phyloP scores from a whole-genome alignment of 2,797 vertebrate species.

The Tragelaphus eurycerus region DNA sequence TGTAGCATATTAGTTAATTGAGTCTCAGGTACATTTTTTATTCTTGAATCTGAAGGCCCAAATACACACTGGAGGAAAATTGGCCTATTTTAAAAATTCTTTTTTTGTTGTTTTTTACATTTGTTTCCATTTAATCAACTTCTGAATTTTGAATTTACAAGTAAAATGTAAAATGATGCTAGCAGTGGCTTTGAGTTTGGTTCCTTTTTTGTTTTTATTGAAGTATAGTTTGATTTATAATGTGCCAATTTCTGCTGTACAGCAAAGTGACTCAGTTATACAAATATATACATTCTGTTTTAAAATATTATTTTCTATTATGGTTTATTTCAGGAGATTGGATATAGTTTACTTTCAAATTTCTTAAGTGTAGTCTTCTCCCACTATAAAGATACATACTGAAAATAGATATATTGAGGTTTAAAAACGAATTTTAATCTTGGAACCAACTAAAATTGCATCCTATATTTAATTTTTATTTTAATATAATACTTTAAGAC shows the following conservation, averaged over 20 bases:
- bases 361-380: slow-evolving; percentile 31
- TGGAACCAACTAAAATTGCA: slow-evolving; percentile 8
- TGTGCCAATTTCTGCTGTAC: not conserved
- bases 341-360: slow-evolving; percentile 8
- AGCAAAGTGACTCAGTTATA: not conserved
- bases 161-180: not conserved
- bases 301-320: not conserved
- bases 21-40: slow-evolving; percentile 30
- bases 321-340: not conserved
- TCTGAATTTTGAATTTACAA: not conserved
- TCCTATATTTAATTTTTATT: slow-evolving; percentile 39
- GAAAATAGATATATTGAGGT: slow-evolving; percentile 17
- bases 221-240: not conserved
- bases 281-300: not conserved
- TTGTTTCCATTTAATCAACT: not conserved
- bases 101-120: not conserved
- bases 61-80: not conserved
- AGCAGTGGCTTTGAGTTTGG: not conserved
- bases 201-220: not conserved
- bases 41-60: slow-evolving; percentile 12
- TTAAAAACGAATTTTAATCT: slow-evolving; percentile 52
- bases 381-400: not conserved
- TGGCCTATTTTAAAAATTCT: slow-evolving; percentile 39
- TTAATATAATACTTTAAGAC: not conserved
- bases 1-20: slow-evolving; percentile 20